phyloP scores from a whole-genome alignment of 2,797 vertebrate species.

The Sebastiscus albofasciatus region DNA sequence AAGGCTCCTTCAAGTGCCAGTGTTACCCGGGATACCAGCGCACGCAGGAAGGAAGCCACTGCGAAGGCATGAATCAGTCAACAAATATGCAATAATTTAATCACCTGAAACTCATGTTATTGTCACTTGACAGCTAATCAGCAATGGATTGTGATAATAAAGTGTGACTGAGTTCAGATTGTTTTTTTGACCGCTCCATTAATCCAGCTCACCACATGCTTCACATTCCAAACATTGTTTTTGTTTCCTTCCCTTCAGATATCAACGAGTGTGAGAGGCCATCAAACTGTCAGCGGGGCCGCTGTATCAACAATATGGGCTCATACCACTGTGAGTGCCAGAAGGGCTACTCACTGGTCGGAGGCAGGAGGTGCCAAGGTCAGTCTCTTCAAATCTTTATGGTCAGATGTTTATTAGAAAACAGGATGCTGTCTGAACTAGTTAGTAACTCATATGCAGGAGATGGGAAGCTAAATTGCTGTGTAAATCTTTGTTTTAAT shows the following conservation, averaged over 20 bases:
- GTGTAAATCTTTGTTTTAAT: neutral
- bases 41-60: conserved; percentile 89
- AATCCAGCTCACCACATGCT: neutral
- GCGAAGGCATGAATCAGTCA: conserved; percentile 79
- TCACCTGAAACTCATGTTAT: neutral
- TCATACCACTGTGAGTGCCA: conserved; percentile 91
- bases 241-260: conserved; percentile 75
- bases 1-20: conserved; percentile 89
- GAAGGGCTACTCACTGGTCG: conserved; percentile 85
- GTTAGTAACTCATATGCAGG: neutral
- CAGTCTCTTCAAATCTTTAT: conserved; percentile 11
- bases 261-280: conserved; percentile 90
- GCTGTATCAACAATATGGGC: conserved; percentile 91
- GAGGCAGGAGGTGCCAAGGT: conserved; percentile 90
- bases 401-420: neutral
- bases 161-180: neutral
- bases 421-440: neutral
- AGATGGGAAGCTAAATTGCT: neutral
- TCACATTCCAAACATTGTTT: conserved; percentile 16
- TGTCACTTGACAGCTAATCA: neutral
- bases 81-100: neutral
- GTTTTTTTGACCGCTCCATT: neutral
- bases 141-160: neutral
- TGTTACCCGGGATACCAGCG: conserved; percentile 88
- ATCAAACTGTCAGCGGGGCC: conserved; percentile 87